Evolutionary conservation across 2,113 vertebrate genomes (phyloP), one percentile per base, ranked within the genome.

Genomic region (Casuarius casuarius): DNA sequence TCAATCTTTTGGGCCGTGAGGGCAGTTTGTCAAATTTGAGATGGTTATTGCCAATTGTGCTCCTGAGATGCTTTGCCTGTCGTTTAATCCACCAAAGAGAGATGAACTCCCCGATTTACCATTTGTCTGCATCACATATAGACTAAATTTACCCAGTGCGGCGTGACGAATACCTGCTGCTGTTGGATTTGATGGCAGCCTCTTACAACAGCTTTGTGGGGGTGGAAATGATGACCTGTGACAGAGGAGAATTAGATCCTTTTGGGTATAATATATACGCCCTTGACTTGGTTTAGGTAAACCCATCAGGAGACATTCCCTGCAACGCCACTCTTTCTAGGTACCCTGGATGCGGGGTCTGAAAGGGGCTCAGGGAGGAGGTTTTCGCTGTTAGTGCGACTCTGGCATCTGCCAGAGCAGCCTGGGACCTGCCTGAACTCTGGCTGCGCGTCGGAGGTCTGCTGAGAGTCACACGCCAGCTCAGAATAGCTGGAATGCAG

Each of bases 401-500:
- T 5, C 54, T 20, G n/a, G 3, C 14, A 49, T 31, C 20, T 10
- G 20, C 89, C 59, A 61, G 72, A 65, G 66, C 66, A 65, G 84
- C 75, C 63, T 54, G 18, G 35, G 80, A 79, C 77, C 92, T 93
- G 92, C 82, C 66, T 85, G 88, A 59, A 74, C 72, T 29, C 80
- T 96, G 94, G 92, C 92, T 80, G 56, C 18, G 0, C 88, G 78
- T 91, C 78, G 62, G 80, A 23, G 85, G 49, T 84, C 95, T 94
- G 90, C 95, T 96, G 92, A 94, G 92, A 93, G 90, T 96, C 92
- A 96, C 93, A 88, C 38, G 70, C 75, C 46, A 6, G 95, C 95
- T 96, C 75, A 86, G 92, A 94, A 88, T 96, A 97, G 95, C 92
- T 90, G 94, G 92, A 96, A 95, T 93, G 87, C 46, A 13, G 44